Conservation (phyloP, 1,140 invertebrate species). For the Papilio polytes region DNA sequence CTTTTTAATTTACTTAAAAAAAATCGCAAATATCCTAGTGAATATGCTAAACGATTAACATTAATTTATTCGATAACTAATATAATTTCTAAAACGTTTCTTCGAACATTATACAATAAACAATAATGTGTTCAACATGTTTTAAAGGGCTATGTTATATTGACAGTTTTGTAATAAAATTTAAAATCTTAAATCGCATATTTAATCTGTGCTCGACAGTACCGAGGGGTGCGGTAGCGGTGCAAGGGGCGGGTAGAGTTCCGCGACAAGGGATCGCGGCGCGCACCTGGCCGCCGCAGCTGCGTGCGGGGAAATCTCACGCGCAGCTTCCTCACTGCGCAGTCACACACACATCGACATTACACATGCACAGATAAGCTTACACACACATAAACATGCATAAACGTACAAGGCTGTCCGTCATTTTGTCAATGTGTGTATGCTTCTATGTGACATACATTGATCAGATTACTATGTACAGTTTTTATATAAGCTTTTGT, state of each 20-base stretch:
- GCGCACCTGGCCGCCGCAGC: conserved; percentile 81
- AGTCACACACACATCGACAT: conserved; percentile 56
- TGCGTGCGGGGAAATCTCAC: conserved; percentile 79
- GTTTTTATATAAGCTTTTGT: conserved; percentile 7
- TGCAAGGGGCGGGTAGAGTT: conserved; percentile 52
- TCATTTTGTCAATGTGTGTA: conserved; percentile 21
- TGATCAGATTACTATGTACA: conserved; percentile 31
- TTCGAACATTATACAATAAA: too few species aligned
- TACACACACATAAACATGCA: neutral
- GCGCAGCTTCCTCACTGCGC: conserved; percentile 79
- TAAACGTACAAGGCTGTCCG: neutral
- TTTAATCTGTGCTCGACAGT: conserved; percentile 53
- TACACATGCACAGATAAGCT: conserved; percentile 12
- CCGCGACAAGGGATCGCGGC: conserved; percentile 50
- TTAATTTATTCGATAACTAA: too few species aligned
- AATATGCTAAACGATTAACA: too few species aligned
- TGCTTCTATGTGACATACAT: conserved; percentile 27
- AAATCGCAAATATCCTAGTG: too few species aligned
- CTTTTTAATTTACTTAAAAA: too few species aligned
- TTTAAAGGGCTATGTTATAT: neutral
- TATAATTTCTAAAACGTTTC: too few species aligned
- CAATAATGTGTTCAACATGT: neutral
- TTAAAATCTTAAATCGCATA: conserved; percentile 44
- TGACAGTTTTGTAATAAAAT: too few species aligned
- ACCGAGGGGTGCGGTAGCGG: conserved; percentile 50